Conservation (phyloP, 1,140 invertebrate species). For the Cepaea nemoralis region DNA sequence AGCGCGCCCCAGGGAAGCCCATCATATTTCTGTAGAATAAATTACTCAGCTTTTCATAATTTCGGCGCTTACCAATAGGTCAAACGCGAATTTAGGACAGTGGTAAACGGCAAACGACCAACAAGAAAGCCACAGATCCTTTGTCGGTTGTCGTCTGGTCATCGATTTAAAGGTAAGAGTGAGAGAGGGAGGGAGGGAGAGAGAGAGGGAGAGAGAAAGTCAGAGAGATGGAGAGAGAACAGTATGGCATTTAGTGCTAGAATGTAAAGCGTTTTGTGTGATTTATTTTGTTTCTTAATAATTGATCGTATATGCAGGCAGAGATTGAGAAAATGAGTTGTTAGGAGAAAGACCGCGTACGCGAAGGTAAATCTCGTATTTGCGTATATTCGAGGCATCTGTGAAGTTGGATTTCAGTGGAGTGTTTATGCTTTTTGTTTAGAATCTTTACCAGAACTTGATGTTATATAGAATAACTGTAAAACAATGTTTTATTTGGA, state of each 20-base stretch:
- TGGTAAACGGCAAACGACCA: neutral
- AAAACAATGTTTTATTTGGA: no score
- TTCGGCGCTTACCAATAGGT: neutral
- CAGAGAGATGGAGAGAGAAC: no score
- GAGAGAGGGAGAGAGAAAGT: no score
- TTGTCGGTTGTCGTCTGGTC: neutral
- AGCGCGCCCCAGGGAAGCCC: neutral
- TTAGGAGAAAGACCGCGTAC: no score
- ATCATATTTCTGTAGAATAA: neutral
- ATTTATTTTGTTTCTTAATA: neutral
- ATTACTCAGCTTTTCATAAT: neutral
- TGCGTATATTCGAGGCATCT: no score
- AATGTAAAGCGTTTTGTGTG: neutral
- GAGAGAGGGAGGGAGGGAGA: no score
- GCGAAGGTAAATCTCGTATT: no score
- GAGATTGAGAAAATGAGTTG: neutral
- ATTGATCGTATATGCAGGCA: neutral
- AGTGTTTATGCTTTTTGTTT: no score
- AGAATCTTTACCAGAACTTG: no score
- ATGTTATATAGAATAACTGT: no score
- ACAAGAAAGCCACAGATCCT: neutral
- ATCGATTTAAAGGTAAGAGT: neutral
- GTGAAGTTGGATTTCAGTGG: no score
- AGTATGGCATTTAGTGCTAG: no score
- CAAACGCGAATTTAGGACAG: neutral